Conservation (phyloP, 2,113 vertebrate species). For the Microtus oregoni region DNA sequence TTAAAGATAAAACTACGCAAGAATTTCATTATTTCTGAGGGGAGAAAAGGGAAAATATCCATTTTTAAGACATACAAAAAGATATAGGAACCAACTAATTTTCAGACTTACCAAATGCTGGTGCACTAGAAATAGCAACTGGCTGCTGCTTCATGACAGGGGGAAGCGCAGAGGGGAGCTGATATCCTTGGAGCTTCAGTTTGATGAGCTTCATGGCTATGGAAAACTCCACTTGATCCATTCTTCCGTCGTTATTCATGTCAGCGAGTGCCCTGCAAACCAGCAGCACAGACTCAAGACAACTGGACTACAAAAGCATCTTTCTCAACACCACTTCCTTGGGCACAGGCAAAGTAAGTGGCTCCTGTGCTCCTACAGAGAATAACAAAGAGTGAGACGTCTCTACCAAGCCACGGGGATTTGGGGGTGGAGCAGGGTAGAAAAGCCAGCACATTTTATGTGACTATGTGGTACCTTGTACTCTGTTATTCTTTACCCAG, state of each 20-base stretch:
- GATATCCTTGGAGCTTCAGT: conserved; percentile 97
- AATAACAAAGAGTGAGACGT: background rate
- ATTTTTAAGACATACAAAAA: background rate
- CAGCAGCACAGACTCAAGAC: conserved; percentile 23
- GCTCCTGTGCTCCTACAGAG: background rate
- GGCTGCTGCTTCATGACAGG: conserved; percentile 95
- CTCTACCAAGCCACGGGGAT: background rate
- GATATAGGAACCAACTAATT: background rate
- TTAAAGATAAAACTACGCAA: background rate
- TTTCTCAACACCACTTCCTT: background rate
- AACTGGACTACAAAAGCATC: background rate
- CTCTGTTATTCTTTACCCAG: background rate
- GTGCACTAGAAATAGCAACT: conserved; percentile 88
- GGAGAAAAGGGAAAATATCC: background rate
- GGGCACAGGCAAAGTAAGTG: background rate
- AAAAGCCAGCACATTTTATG: background rate
- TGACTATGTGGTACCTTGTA: background rate
- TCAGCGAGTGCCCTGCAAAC: conserved; percentile 95
- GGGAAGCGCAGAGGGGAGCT: conserved; percentile 93
- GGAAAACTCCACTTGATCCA: conserved; percentile 98
- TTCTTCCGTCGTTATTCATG: conserved; percentile 97
- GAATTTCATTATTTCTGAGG: background rate
- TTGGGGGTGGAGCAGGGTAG: too few relatives aligned
- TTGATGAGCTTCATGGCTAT: conserved; percentile 99
- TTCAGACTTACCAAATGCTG: conserved; percentile 92